Base-by-base conservation (phyloP, 1,140 invertebrate genomes). In the Philaenus spumarius region DNA sequence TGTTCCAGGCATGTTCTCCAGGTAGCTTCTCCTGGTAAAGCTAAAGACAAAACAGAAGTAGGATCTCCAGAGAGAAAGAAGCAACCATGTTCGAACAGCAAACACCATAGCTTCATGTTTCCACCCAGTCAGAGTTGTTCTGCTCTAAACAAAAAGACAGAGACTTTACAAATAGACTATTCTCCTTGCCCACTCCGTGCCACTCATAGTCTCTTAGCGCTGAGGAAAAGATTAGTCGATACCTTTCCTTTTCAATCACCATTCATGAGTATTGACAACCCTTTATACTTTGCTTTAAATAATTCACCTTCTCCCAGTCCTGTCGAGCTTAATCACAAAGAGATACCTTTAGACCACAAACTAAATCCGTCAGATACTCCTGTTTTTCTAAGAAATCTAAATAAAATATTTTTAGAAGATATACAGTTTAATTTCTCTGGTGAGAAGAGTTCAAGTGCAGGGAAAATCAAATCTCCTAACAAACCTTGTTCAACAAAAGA, bases 131-230 rank as follows among this genome's bases (percentile, higher is more conserved):
- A 53, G n/a, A 26, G 14, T 2, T 37, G 24, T 11, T 34, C 56
- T 1, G 26, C 47, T 20, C 15, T 30, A 23, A 58, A 45, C 42
- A 26, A 58, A 20, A 58, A 34, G 14, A 51, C 35, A 15, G 50
- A 39, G n/a, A 50, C 59, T 9, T 39, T 64, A 11, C 60, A 66
- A 20, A 68, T 68, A n/a, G 67, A 68, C 22, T 68, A 63, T 45
- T 67, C 65, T 1, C 66, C 67, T n/a, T 60, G 62, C 46, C 55
- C 65, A 12, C 30, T 63, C 14, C 12, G 51, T n/a, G 42, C 59
- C 12, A 61, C 65, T 11, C 56, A 61, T 34, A 62, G 61, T 34
- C 59, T 66, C 1, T 34, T 62, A 42, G 50, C 53, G 17, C 57
- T 65, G 0, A 40, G 62, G 11, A 42, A 59, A 23, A 51, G 63